A percentile compares a stretch with the other conserved stretches of the same genome.
Evolutionary conservation across 2,113 vertebrate genomes (phyloP).

Genomic region (Neogale vison): DNA sequence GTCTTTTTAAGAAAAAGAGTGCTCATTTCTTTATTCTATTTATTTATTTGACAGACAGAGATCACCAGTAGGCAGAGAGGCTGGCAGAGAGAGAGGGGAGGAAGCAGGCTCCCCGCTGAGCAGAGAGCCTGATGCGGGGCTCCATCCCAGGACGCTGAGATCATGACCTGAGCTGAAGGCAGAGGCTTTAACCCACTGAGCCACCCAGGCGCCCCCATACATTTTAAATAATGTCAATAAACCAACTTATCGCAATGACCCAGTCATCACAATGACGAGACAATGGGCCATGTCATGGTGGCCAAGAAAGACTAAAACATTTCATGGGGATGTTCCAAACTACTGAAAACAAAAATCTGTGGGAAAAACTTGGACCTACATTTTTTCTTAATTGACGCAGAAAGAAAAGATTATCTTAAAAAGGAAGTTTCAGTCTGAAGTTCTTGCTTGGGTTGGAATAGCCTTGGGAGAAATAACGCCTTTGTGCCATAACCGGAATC

Average conservation of each 20-base stretch:
- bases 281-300: no score
- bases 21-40: no score
- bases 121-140: no score
- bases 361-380: neutral
- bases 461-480: neutral
- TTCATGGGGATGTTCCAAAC: neutral
- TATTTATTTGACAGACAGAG: no score
- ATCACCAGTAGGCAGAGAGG: no score
- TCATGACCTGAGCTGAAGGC: no score
- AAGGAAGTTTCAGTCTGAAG: neutral
- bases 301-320: neutral
- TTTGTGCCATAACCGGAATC: neutral
- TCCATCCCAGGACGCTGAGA: no score
- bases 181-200: no score
- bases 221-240: neutral
- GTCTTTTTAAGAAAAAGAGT: neutral
- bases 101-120: no score
- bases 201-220: no score
- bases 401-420: neutral
- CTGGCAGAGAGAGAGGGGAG: rapidly evolving
- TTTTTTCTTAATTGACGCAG: neutral
- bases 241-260: neutral
- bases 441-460: neutral
- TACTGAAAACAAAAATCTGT: neutral
- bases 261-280: neutral